Evolutionary conservation across 2,888 invertebrate genomes (phyloP).

Genomic region (Odontocolon sp.): DNA sequence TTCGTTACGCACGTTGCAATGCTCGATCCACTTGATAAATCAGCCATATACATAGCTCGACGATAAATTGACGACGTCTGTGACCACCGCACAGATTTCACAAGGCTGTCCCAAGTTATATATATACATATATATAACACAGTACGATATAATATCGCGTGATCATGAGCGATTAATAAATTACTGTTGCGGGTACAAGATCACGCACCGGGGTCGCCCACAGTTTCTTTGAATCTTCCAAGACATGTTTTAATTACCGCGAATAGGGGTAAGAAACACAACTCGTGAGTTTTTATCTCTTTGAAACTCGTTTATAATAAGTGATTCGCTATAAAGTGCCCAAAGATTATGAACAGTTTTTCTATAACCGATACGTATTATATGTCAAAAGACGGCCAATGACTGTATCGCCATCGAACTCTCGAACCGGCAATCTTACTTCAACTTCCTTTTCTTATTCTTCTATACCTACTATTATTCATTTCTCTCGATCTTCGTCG

Average conservation of each 20-base stretch:
- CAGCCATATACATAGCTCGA: constrained; percentile 26
- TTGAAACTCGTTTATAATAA: no score
- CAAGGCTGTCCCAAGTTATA: constrained; percentile 11
- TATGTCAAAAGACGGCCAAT: no score
- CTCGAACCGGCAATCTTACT: neutral
- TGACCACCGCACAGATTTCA: constrained; percentile 19
- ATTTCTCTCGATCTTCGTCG: constrained; percentile 16
- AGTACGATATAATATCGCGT: constrained; percentile 74
- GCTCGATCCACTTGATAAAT: constrained; percentile 9
- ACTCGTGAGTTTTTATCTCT: no score
- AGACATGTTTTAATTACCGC: constrained; percentile 64
- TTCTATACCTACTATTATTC: constrained; percentile 2
- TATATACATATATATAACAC: neutral
- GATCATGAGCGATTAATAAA: constrained; percentile 71
- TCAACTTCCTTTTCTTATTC: constrained; percentile 29
- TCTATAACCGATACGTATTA: no score
- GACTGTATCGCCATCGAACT: constrained; percentile 32
- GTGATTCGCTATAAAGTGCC: no score
- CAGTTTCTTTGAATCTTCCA: constrained; percentile 60
- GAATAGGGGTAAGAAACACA: constrained; percentile 52
- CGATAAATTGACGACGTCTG: constrained; percentile 36
- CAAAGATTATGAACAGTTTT: no score
- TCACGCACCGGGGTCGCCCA: constrained; percentile 40
- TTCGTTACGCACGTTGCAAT: neutral
- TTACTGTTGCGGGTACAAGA: neutral